Percentiles rank a stretch among this genome's conserved stretches.
Conservation (phyloP, 2,888 invertebrate species). For the Notocelia uddmanniana region DNA sequence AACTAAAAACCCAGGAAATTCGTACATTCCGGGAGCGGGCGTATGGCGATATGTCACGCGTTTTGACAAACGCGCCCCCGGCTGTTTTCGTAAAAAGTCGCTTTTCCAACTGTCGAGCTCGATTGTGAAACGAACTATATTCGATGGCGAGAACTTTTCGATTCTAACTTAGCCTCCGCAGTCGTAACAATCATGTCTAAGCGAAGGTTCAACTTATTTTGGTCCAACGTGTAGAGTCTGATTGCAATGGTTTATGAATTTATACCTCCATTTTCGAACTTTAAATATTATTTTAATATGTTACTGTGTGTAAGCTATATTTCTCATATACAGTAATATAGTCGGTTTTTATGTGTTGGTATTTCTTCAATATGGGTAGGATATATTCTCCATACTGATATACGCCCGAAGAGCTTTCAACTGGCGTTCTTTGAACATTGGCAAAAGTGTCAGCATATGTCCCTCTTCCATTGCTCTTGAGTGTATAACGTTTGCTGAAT, state of each 20-base stretch:
- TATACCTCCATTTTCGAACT: too few species aligned
- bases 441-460: too few species aligned
- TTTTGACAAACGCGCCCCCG: conserved; percentile 64
- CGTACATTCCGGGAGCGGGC: conserved; percentile 53
- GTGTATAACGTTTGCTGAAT: background rate
- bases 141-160: background rate
- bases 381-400: too few species aligned
- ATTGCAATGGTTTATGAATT: too few species aligned
- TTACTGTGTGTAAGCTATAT: too few species aligned
- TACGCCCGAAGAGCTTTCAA: too few species aligned
- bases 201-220: background rate
- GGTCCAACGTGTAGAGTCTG: background rate
- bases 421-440: too few species aligned
- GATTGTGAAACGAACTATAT: background rate
- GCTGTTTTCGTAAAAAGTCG: conserved; percentile 50
- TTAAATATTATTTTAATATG: too few species aligned
- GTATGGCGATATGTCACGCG: conserved; percentile 64
- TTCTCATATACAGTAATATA: too few species aligned
- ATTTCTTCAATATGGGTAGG: too few species aligned
- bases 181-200: background rate
- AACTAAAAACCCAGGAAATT: conserved; percentile 59
- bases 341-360: too few species aligned
- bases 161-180: background rate
- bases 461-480: too few species aligned
- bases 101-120: conserved; percentile 48